Evolutionary conservation across 2,113 vertebrate genomes (phyloP).

Genomic region (Gymnarchus niloticus): DNA sequence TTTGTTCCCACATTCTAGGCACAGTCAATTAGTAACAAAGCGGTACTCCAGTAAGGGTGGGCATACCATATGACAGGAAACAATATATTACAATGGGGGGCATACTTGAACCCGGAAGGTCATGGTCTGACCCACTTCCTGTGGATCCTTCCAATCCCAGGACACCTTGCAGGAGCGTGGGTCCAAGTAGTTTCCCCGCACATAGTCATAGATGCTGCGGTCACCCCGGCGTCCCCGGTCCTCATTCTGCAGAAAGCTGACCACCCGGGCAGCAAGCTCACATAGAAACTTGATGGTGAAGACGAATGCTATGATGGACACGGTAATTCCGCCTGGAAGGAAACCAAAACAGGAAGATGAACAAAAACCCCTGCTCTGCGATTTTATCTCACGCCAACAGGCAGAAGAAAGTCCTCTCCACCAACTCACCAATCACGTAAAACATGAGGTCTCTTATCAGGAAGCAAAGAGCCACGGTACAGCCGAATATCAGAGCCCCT

Average conservation of each 20-base stretch:
- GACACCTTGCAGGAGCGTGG: constrained; percentile 94
- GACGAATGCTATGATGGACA: constrained; percentile 96
- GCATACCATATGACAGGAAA: background rate
- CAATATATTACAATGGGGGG: background rate
- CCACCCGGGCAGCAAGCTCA: constrained; percentile 92
- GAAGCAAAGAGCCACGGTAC: constrained; percentile 82
- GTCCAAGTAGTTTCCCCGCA: constrained; percentile 96
- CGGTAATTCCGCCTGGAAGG: constrained; percentile 88
- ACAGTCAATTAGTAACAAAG: background rate
- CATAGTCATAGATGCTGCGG: constrained; percentile 96
- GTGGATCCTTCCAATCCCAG: constrained; percentile 98
- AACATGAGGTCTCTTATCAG: constrained; percentile 97
- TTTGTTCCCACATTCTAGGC: background rate
- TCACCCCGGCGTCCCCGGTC: constrained; percentile 88
- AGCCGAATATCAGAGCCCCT: constrained; percentile 71
- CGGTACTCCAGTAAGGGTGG: background rate
- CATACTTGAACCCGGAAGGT: constrained; percentile 94
- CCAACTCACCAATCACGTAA: constrained; percentile 96
- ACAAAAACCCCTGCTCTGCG: background rate
- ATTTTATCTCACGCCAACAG: background rate
- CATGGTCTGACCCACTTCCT: constrained; percentile 97
- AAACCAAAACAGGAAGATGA: background rate
- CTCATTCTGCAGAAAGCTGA: constrained; percentile 98
- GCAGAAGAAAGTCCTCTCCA: background rate
- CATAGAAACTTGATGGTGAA: constrained; percentile 99